phyloP scores from a whole-genome alignment of 2,113 vertebrate genomes.

The Ammodytes marinus region DNA sequence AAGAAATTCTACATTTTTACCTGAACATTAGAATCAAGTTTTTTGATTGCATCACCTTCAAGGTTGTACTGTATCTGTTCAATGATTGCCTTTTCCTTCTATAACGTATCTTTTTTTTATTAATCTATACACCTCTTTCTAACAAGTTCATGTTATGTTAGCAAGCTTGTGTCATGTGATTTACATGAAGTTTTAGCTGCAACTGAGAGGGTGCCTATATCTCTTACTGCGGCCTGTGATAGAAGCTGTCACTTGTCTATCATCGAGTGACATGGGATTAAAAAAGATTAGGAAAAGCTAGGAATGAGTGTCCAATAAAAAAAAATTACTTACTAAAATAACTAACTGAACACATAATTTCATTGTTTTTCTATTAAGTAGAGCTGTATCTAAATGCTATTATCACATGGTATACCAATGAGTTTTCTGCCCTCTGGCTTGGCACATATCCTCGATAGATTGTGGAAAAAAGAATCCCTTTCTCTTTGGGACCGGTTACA shows the following conservation, averaged over 20 bases:
- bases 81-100: not conserved
- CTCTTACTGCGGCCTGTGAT: not conserved
- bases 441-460: conserved; percentile 16
- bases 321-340: not conserved
- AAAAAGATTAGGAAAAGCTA: not conserved
- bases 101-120: not conserved
- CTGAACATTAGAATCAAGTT: not conserved
- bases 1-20: not conserved
- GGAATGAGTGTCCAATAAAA: not conserved
- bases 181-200: not conserved
- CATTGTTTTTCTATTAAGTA: conserved; percentile 1
- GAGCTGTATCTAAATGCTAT: conserved; percentile 1
- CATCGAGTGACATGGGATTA: not conserved
- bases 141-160: too few species aligned
- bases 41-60: not conserved
- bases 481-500: conserved; percentile 42
- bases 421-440: conserved; percentile 28
- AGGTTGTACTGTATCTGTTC: not conserved
- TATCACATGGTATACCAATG: not conserved
- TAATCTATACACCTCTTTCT: too few species aligned
- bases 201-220: not conserved
- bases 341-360: too few species aligned
- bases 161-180: not conserved
- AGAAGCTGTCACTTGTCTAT: not conserved
- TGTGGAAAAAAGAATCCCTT: conserved; percentile 20